A percentile compares a stretch with the other conserved stretches of the same genome.
Conservation (phyloP, 2,113 vertebrate genomes). For the Eubucco bourcierii region DNA sequence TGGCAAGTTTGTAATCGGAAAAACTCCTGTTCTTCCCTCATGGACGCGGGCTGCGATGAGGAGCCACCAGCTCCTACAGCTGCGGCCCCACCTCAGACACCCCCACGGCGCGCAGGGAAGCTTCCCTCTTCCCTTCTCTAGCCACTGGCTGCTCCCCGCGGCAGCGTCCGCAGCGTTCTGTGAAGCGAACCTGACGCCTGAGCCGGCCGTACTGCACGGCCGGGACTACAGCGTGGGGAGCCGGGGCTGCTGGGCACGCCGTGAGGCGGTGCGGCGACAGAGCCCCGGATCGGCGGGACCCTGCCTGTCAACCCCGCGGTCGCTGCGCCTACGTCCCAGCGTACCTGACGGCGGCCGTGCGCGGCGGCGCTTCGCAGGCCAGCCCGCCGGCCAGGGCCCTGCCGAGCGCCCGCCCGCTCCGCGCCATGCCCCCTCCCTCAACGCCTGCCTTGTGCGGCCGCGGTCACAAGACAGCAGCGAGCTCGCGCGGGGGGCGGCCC, state of each 20-base stretch:
- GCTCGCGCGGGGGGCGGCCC: background rate
- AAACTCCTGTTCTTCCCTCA: background rate
- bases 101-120: background rate
- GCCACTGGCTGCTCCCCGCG: background rate
- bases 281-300: background rate
- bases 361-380: background rate
- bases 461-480: background rate
- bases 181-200: too few relatives aligned
- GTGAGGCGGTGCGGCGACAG: background rate
- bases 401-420: slow-evolving; percentile 12
- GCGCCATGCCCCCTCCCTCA: slow-evolving; percentile 1
- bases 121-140: background rate
- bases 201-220: background rate
- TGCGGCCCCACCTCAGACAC: background rate
- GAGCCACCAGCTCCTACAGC: too few relatives aligned
- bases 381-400: background rate
- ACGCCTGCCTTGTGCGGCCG: background rate
- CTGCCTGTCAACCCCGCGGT: background rate
- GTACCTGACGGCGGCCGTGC: slow-evolving; percentile 35
- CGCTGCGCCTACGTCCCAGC: background rate
- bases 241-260: background rate
- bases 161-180: background rate
- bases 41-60: fast-evolving
- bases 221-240: background rate
- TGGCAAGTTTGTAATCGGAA: background rate